Conservation (phyloP, 2,888 invertebrate species). For the Diloba caeruleocephala region DNA sequence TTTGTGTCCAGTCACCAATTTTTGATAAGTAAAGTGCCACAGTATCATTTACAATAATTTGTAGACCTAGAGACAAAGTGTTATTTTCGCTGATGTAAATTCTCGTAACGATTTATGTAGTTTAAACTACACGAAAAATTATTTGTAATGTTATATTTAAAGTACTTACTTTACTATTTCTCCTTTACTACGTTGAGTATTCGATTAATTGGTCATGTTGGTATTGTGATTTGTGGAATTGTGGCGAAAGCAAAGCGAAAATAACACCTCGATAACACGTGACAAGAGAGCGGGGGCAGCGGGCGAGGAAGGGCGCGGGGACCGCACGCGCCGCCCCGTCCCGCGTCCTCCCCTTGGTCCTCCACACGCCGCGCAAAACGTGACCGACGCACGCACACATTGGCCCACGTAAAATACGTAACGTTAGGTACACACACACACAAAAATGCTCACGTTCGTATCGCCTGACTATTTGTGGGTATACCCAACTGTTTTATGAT, state of each 20-base stretch:
- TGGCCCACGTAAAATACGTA: constrained; percentile 19
- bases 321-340: constrained; percentile 69
- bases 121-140: too few relatives aligned
- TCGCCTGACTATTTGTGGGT: constrained; percentile 62
- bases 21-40: too few relatives aligned
- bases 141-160: too few relatives aligned
- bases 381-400: constrained; percentile 70
- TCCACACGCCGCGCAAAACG: constrained; percentile 84
- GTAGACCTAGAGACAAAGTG: too few relatives aligned
- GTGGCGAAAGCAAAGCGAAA: constrained; percentile 77
- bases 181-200: too few relatives aligned
- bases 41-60: too few relatives aligned
- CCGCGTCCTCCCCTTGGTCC: constrained; percentile 66
- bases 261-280: constrained; percentile 70
- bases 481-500: constrained; percentile 47
- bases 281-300: constrained; percentile 53
- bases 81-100: too few relatives aligned
- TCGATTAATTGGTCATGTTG: constrained; percentile 51
- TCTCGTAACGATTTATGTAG: too few relatives aligned
- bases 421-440: constrained; percentile 50
- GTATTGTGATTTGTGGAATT: constrained; percentile 61
- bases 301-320: constrained; percentile 46
- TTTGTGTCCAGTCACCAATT: too few relatives aligned
- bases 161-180: too few relatives aligned
- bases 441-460: constrained; percentile 63